These are phyloP conservation scores for Sarcophaga caerulescens DNA, from an alignment of 2,888 invertebrate species.

Conservation along the genomic window DNA sequence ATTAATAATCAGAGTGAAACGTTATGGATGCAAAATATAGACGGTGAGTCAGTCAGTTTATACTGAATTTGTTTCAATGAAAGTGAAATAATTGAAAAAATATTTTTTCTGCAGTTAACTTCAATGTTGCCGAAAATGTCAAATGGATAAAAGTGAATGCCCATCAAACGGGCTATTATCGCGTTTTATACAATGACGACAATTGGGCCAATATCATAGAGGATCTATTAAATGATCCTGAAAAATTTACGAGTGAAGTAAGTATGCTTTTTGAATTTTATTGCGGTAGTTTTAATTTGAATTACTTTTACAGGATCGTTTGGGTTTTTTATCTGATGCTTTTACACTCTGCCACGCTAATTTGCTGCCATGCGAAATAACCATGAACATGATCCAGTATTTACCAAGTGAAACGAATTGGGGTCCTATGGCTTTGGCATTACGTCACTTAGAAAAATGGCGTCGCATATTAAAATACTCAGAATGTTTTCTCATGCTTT, in stretches of 20 bases:
- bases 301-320: slow-evolving; percentile 76
- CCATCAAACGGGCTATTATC: slow-evolving; percentile 80
- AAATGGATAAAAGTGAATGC: slow-evolving; percentile 81
- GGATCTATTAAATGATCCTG: slow-evolving; percentile 77
- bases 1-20: slow-evolving; percentile 77
- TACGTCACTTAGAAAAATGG: slow-evolving; percentile 80
- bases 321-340: slow-evolving; percentile 81
- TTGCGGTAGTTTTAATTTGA: not conserved
- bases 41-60: slow-evolving; percentile 72
- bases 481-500: slow-evolving; percentile 81
- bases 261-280: not conserved
- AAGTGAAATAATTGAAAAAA: not conserved
- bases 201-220: slow-evolving; percentile 80
- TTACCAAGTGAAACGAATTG: slow-evolving; percentile 80
- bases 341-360: slow-evolving; percentile 81
- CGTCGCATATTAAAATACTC: slow-evolving; percentile 81
- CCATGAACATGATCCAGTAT: slow-evolving; percentile 81
- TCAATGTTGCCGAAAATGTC: slow-evolving; percentile 78
- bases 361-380: slow-evolving; percentile 80
- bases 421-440: slow-evolving; percentile 79
- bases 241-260: slow-evolving; percentile 78
- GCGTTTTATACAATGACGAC: slow-evolving; percentile 80
- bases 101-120: slow-evolving; percentile 74
- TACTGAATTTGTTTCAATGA: no score
- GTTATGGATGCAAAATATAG: slow-evolving; percentile 80